These are phyloP conservation scores for Pseudomyrmex cubaensis DNA, from an alignment of 1,140 invertebrate genomes.

Conservation along the genomic window DNA sequence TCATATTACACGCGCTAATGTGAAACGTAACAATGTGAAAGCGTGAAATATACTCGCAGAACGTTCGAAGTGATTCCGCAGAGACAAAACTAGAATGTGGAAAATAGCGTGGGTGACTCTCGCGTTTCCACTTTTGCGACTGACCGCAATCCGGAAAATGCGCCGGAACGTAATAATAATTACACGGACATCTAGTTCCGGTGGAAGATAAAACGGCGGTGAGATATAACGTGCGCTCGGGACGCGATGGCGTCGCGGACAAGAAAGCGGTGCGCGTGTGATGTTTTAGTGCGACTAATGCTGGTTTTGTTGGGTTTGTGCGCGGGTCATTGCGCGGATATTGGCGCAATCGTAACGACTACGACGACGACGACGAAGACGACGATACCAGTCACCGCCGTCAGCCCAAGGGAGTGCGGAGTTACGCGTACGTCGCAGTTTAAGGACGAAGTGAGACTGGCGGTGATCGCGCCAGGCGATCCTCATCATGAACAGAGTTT, in stretches of 20 bases:
- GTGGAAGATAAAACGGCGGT: background rate
- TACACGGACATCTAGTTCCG: background rate
- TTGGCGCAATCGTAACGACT: background rate
- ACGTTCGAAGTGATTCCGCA: background rate
- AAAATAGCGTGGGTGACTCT: constrained; percentile 3
- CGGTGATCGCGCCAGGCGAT: constrained; percentile 89
- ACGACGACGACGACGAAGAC: constrained; percentile 17
- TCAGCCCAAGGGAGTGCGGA: constrained; percentile 66
- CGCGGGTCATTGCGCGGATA: constrained; percentile 7
- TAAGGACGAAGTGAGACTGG: constrained; percentile 86
- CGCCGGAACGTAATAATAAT: constrained; percentile 21
- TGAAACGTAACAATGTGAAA: background rate
- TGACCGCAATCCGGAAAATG: constrained; percentile 2
- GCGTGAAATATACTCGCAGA: background rate
- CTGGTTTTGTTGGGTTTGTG: constrained; percentile 28
- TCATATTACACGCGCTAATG: background rate
- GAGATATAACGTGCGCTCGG: constrained; percentile 4
- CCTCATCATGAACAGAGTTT: constrained; percentile 88
- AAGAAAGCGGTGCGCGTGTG: constrained; percentile 31
- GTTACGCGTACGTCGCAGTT: constrained; percentile 27
- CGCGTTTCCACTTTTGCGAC: background rate
- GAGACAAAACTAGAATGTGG: background rate
- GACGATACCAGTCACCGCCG: background rate
- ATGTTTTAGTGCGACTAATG: constrained; percentile 16
- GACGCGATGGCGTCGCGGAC: constrained; percentile 37